Conservation (phyloP, 2,888 invertebrate species). For the Microdon myrmicae region DNA sequence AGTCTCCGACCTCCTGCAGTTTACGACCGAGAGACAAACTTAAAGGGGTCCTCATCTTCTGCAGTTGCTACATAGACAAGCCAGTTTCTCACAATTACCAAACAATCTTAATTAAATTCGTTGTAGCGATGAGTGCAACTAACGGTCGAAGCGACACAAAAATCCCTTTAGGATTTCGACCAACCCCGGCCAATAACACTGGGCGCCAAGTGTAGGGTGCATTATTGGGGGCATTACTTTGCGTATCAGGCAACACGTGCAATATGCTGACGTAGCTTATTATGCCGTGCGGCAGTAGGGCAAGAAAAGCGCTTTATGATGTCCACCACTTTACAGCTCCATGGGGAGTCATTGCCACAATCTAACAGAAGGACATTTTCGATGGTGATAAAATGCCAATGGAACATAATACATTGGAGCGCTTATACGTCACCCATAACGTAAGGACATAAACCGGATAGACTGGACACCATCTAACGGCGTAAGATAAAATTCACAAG, state of each 20-base stretch:
- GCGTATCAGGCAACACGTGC: conserved; percentile 32
- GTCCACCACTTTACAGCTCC: conserved; percentile 18
- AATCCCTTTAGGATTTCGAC: too few relatives aligned
- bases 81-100: conserved; percentile 47
- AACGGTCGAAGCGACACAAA: too few relatives aligned
- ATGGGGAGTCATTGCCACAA: conserved; percentile 23
- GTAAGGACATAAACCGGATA: conserved; percentile 37
- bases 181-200: too few relatives aligned
- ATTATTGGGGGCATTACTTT: conserved; percentile 9
- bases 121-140: conserved; percentile 44
- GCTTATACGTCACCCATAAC: too few relatives aligned
- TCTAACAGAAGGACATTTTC: conserved; percentile 21
- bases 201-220: too few relatives aligned
- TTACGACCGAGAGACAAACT: too few relatives aligned
- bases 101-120: conserved; percentile 46
- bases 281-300: too few relatives aligned
- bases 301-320: conserved; percentile 7
- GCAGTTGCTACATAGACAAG: conserved; percentile 34
- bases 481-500: conserved; percentile 33
- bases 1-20: too few relatives aligned
- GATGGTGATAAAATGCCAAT: conserved; percentile 24
- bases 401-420: conserved; percentile 32
- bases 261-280: conserved; percentile 33
- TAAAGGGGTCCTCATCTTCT: conserved; percentile 12
- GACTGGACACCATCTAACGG: conserved; percentile 42